Evolutionary conservation across 2,888 invertebrate genomes (phyloP), one percentile per base, ranked within the genome.

Genomic region (Arctia plantaginis): DNA sequence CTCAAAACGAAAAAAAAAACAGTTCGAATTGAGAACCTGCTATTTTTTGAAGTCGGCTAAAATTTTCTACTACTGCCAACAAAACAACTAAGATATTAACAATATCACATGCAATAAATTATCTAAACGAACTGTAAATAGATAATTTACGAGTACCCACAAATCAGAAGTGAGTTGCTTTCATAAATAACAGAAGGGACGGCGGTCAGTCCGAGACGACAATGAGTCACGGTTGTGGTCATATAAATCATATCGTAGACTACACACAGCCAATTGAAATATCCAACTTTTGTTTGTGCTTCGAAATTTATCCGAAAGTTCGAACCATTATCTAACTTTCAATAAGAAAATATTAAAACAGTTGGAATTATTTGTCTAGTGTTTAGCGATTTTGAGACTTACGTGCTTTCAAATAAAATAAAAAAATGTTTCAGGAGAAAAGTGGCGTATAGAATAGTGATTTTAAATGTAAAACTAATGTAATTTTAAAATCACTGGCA

Each of bases 141-240:
- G 80, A 78, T 84, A 83, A 86, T 82, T 82, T 84, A 84, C 65
- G 76, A 78, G 70, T 76, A 27, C 68, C 77, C 74, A 85, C 81
- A 79, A 85, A 86, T 83, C 82, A 81, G 55, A 51, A n/a, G 18
- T 64, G 79, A 85, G 73, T 81, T 76, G 79, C 59, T 73, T 78
- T 74, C 77, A 86, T 83, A 86, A 87, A 87, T 87, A 82, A 81
- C 69, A 73, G 66, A 39, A 75, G 80, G 80, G 86, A 80, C 79
- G 73, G 81, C 77, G 91, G 91, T 90, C 91, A 91, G 81, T 86
- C 79, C 64, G 70, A 71, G 76, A 77, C 41, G 68, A 73, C 65
- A 76, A 68, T 85, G 85, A 86, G 80, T 86, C 85, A 83, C 77
- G 76, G 80, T 79, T 87, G 88, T 84, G 83, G 85, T 74, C 66